Evolutionary conservation across 2,888 invertebrate genomes (phyloP), one percentile per base, ranked within the genome.

Genomic region (Coelopa pilipes): DNA sequence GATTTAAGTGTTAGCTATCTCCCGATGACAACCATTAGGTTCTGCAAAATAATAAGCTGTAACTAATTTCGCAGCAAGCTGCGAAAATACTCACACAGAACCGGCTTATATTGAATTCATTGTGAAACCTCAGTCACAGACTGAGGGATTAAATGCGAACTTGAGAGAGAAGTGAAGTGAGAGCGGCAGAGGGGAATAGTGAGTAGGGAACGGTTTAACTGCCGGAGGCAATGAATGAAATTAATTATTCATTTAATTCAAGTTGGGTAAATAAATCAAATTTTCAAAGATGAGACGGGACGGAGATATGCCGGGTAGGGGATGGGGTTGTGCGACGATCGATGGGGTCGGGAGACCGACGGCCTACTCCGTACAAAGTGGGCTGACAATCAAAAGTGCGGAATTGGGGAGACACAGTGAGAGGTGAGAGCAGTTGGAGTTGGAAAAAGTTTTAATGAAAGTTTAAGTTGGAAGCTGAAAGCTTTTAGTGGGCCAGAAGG

Each of bases 241-340:
- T 59, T 59, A 9, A 59, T 59, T 21, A 59, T 17, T 57, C 19
- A 57, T 57, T 57, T 17, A 59, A 21, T 59, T 59, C 24, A 59
- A 59, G 57, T 59, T 59, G 11, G 13, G 21, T 24, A 12, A 59
- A 59, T 10, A 9, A 59, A 21, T 11, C 57, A 1, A 59, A 21
- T 59, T 34, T 34, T 34, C 34, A 34, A 34, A 34, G 34, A 34
- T 34, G 34, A 4, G 34, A 34, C 34, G 34, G 34, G 34, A 34
- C 34, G 34, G 7, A 34, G 34, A 34, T 34, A 34, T 7, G 34
- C 34, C 34, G 34, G 34, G 7, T 34, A 34, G 34, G 2, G 34
- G 34, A 34, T 34, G 34, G 34, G 34, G 34, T 34, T 2, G 34
- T 2, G 4, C 34, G n/a, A n/a, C 34, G 34, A 34, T 34, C 34